Conservation (phyloP, 2,113 vertebrate species). For the Cyprinodon tularosa region DNA sequence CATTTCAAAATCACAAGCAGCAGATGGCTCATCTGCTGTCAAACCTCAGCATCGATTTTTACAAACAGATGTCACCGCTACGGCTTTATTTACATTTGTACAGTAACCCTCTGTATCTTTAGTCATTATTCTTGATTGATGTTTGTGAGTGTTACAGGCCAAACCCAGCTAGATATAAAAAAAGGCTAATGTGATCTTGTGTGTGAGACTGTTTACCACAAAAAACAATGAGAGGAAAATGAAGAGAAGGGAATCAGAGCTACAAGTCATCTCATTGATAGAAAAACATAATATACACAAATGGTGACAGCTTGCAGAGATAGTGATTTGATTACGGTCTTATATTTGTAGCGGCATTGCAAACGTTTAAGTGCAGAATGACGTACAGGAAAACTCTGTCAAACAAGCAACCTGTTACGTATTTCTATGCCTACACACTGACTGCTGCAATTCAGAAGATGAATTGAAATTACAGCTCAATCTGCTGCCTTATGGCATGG, state of each 20-base stretch:
- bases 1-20: constrained; percentile 26
- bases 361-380: constrained; percentile 16
- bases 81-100: constrained; percentile 22
- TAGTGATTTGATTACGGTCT: constrained; percentile 15
- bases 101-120: constrained; percentile 15
- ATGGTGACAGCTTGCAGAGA: constrained; percentile 33
- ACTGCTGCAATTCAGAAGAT: constrained; percentile 34
- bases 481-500: constrained; percentile 19
- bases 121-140: background rate
- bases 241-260: background rate
- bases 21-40: constrained; percentile 38
- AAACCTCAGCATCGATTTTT: constrained; percentile 15
- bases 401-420: constrained; percentile 34
- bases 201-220: background rate
- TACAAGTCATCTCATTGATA: constrained; percentile 1
- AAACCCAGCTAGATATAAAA: constrained; percentile 14
- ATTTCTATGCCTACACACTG: constrained; percentile 4
- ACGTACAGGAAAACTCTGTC: constrained; percentile 14
- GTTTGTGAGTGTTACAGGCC: constrained; percentile 6
- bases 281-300: constrained; percentile 7
- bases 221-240: background rate
- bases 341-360: constrained; percentile 19
- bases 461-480: constrained; percentile 56
- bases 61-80: background rate
- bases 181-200: background rate